Base-by-base conservation (phyloP, 2,797 vertebrate genomes). In the Anas bernieri region DNA sequence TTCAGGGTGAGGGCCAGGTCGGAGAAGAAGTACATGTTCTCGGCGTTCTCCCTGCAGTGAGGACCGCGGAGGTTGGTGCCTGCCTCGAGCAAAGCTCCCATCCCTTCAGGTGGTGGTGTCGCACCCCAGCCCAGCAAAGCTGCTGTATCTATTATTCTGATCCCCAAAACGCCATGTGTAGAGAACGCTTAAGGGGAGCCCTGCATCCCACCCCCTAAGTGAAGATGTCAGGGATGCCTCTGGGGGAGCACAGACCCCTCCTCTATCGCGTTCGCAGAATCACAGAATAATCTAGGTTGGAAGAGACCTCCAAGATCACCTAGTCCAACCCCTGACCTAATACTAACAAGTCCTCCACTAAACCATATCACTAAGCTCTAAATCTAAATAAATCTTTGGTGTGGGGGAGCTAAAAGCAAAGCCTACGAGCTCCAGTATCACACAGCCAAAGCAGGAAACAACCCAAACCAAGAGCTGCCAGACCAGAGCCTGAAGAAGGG, bases 11-110 rank as follows among this genome's bases (percentile, higher is more conserved):
- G 95, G 9, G 98, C 98, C 94, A 98, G 97, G 80, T 97, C 96
- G 0, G 98, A 98, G 97, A 98, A 98, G 96, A 97, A 98, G 50
- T 98, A 98, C 98, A 98, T 98, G 95, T 98, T 98, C 95, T 98
- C 98, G 0, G 98, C 97, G 0, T 98, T 98, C 11, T 98, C 98
- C 94, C 98, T 98, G 95, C 1, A 0, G 0, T 78, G 28, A 30
- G 66, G 3, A 3, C 0, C 4, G 18, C 0, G 3, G 35, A 37
- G 56, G 3, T 2, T 2, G 31, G 41, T 12, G 22, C 33, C 30
- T 0, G 1, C 41, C 62, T 12, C 3, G 0, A 67, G 43, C 30
- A 56, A 6, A 17, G 63, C 41, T 62, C 28, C 30, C n/a, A 16
- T 43, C 37, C 31, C 64, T 45, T 66, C 8, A 0, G 1, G 1